phyloP scores from a whole-genome alignment of 2,797 vertebrate species.

The Monodelphis domestica region DNA sequence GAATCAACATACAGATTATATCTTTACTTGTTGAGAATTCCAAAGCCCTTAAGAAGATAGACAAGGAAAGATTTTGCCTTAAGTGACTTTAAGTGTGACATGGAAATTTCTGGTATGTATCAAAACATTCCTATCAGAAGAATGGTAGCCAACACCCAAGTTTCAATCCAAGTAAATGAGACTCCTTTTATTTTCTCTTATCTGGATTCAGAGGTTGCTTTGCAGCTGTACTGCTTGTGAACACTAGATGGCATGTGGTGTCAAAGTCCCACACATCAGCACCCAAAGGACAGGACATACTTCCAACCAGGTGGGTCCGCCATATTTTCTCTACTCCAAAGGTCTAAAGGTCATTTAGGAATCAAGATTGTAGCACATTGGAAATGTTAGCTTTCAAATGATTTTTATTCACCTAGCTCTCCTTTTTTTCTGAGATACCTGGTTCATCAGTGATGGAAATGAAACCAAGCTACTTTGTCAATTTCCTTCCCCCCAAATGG shows the following conservation, averaged over 20 bases:
- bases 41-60: constrained; percentile 50
- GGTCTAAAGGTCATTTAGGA: background rate
- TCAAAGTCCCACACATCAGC: constrained; percentile 27
- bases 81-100: constrained; percentile 43
- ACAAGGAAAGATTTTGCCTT: constrained; percentile 34
- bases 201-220: background rate
- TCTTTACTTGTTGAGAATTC: constrained; percentile 41
- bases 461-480: background rate
- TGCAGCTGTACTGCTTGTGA: background rate
- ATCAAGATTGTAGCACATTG: background rate
- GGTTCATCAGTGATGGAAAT: background rate
- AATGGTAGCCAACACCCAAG: background rate
- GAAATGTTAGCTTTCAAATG: background rate
- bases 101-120: constrained; percentile 30
- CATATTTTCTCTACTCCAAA: background rate
- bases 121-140: constrained; percentile 10
- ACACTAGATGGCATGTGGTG: constrained; percentile 72
- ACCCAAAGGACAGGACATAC: background rate
- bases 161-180: background rate
- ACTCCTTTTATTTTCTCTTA: background rate
- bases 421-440: background rate
- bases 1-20: constrained; percentile 23
- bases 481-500: constrained; percentile 2
- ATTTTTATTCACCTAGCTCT: background rate
- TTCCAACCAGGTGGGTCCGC: background rate